phyloP scores from a whole-genome alignment of 2,888 invertebrate genomes.

The Dendrolimus pini region DNA sequence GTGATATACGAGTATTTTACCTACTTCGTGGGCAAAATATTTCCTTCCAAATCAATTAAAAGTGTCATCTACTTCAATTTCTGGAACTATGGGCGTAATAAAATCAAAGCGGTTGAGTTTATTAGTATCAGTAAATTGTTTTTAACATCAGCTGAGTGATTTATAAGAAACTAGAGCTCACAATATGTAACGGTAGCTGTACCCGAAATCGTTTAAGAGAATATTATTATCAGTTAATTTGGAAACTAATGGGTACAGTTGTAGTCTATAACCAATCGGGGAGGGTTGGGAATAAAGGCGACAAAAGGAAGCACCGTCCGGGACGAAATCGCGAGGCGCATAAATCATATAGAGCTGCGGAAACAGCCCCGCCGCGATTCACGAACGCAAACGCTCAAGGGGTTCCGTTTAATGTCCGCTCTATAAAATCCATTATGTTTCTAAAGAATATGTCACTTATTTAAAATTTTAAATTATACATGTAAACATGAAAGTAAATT shows the following conservation, averaged over 20 bases:
- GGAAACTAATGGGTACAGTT: background rate
- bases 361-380: constrained; percentile 43
- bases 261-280: constrained; percentile 29
- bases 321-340: constrained; percentile 46
- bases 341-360: constrained; percentile 52
- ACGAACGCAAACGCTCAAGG: constrained; percentile 36
- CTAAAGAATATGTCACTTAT: background rate
- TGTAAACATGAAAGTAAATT: too few relatives aligned
- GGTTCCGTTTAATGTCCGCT: constrained; percentile 44
- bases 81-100: too few relatives aligned
- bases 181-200: too few relatives aligned
- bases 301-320: constrained; percentile 44
- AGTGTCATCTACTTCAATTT: too few relatives aligned
- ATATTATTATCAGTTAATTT: background rate
- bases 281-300: constrained; percentile 38
- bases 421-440: constrained; percentile 11
- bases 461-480: too few relatives aligned
- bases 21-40: too few relatives aligned
- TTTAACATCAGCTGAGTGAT: too few relatives aligned
- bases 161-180: too few relatives aligned
- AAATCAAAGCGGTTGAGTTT: too few relatives aligned
- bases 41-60: too few relatives aligned
- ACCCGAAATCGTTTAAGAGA: background rate
- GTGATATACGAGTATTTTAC: too few relatives aligned
- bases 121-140: too few relatives aligned